Base-by-base conservation (phyloP, 1,140 invertebrate genomes). In the Eriosoma lanigerum region DNA sequence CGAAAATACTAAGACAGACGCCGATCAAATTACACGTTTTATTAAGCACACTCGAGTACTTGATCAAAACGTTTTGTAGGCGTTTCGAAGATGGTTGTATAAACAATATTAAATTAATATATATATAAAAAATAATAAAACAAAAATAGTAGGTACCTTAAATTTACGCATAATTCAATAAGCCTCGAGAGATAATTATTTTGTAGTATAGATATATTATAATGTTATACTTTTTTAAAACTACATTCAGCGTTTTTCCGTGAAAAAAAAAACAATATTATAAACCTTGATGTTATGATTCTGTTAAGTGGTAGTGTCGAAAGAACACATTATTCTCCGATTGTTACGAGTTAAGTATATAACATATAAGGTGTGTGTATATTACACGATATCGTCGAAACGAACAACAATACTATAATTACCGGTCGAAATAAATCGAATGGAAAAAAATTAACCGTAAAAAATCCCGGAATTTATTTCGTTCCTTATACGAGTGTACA, bases 271-370 rank as follows among this genome's bases (percentile, higher is more conserved):
- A 60, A 29, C 26, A 29, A 60, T 26, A 60, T 60, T 60, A 60
- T 26, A 60, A 58, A 62, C 17, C 29, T 24, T 62, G 10, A 4
- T 17, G 15, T n/a, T n/a, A n/a, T 29, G 29, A 21, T 66, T 44
- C 24, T 8, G 64, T 68, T 68, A 68, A 68, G 64, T 68, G 64
- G 64, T 21, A 46, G 32, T 46, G 64, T 68, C 19, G 19, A 46
- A 46, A 32, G 12, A 32, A 46, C 13, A 38, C 32, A 38, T 66
- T 19, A 68, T 46, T 68, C n/a, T 68, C 64, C 32, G n/a, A 46
- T 68, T 68, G 64, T 68, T 68, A 12, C 12, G 19, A 66, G n/a
- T 44, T 66, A 13, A 19, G 32, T 66, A 44, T 44, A 29, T 6
- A 3, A 62, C 21, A 64, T 29, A 19, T 17, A 64, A 56, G n/a